phyloP scores from a whole-genome alignment of 2,888 invertebrate genomes.

The Periphyllus acericola region DNA sequence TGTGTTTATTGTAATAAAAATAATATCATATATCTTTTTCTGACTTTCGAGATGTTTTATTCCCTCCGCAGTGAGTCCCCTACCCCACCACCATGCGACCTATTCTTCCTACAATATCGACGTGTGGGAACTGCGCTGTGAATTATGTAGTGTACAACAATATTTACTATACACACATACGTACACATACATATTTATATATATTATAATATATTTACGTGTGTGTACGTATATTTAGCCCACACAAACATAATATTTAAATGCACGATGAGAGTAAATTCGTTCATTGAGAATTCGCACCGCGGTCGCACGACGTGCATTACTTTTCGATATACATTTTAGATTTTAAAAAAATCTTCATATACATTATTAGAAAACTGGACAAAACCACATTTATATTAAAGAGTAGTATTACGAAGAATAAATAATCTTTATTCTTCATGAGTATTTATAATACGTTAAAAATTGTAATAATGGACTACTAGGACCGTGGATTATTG shows the following conservation, averaged over 20 bases:
- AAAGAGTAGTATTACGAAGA: too few species aligned
- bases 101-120: conserved; percentile 41
- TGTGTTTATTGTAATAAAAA: conserved; percentile 61
- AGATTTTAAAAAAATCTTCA: background rate
- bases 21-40: conserved; percentile 61
- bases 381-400: background rate
- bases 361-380: background rate
- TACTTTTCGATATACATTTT: background rate
- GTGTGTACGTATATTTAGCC: conserved; percentile 18
- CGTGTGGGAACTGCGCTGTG: conserved; percentile 56
- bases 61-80: background rate
- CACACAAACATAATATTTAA: conserved; percentile 44
- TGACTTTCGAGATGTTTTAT: conserved; percentile 60
- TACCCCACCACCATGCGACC: background rate
- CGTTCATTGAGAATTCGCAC: conserved; percentile 2
- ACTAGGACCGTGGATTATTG: too few species aligned
- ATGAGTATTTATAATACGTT: too few species aligned
- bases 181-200: too few species aligned
- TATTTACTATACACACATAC: conserved; percentile 6
- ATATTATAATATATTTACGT: background rate
- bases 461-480: too few species aligned
- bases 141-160: conserved; percentile 44
- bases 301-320: background rate
- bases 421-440: too few species aligned
- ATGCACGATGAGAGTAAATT: conserved; percentile 35